Conservation (phyloP, 2,888 invertebrate species). For the Junonia oenone region DNA sequence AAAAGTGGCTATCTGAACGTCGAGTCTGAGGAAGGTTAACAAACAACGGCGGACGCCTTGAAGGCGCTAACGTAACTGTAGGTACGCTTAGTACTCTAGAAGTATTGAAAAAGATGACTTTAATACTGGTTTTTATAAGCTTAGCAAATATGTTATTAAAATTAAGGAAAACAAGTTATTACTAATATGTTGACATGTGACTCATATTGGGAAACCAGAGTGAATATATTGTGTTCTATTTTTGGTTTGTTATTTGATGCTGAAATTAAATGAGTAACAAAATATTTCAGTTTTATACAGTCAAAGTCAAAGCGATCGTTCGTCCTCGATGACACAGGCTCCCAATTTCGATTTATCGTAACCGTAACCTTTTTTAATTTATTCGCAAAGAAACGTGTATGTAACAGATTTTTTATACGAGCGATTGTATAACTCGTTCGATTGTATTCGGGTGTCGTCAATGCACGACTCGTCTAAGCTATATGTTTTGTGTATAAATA, state of each 20-base stretch:
- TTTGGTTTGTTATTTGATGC: neutral
- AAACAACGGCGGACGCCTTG: slow-evolving; percentile 34
- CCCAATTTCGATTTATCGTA: neutral
- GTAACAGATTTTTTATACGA: slow-evolving; percentile 44
- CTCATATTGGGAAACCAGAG: neutral
- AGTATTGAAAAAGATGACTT: neutral
- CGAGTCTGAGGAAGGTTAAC: slow-evolving; percentile 32
- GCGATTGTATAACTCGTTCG: slow-evolving; percentile 58
- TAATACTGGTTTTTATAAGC: neutral
- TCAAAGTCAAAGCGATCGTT: no score
- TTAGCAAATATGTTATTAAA: neutral
- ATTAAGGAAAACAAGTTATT: slow-evolving; percentile 2
- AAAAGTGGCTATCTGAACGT: slow-evolving; percentile 23
- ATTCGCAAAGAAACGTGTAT: slow-evolving; percentile 35
- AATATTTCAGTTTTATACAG: no score
- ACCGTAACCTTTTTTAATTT: neutral
- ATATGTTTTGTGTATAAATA: slow-evolving; percentile 23
- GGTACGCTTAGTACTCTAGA: slow-evolving; percentile 4
- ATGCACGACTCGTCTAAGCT: slow-evolving; percentile 46
- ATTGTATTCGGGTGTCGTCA: slow-evolving; percentile 63
- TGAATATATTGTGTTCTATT: neutral
- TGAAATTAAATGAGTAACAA: neutral
- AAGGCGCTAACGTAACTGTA: slow-evolving; percentile 30
- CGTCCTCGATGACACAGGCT: neutral
- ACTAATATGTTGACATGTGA: neutral